Percentiles rank a stretch among this genome's conserved stretches.
phyloP scores from a whole-genome alignment of 2,797 vertebrate species.

The Remorina albescens region DNA sequence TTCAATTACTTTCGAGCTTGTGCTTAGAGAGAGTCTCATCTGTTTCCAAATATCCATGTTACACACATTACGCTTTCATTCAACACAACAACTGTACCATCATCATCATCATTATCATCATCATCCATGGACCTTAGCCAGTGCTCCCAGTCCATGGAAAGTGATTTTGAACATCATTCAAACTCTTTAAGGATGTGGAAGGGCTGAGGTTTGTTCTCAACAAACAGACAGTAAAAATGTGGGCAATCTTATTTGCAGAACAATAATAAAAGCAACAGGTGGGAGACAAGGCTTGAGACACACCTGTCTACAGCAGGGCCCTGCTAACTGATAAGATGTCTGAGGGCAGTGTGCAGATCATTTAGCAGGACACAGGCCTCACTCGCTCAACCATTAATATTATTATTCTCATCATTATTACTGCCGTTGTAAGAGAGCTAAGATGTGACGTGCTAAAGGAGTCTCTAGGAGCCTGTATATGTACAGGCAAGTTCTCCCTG shows the following conservation, averaged over 20 bases:
- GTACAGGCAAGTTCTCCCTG: no score
- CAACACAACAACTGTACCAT: background rate
- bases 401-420: background rate
- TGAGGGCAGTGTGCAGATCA: slow-evolving; percentile 71
- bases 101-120: slow-evolving; percentile 1
- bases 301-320: slow-evolving; percentile 79
- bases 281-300: slow-evolving; percentile 76
- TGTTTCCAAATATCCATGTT: background rate
- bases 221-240: slow-evolving; percentile 85
- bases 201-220: slow-evolving; percentile 70
- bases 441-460: no score
- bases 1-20: background rate
- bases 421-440: background rate
- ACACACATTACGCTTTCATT: background rate
- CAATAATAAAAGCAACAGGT: slow-evolving; percentile 88
- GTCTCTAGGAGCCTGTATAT: no score
- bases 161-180: slow-evolving; percentile 20
- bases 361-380: slow-evolving; percentile 39
- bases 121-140: background rate
- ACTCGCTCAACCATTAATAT: background rate
- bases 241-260: slow-evolving; percentile 77
- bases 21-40: background rate
- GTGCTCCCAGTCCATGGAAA: slow-evolving; percentile 14
- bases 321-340: slow-evolving; percentile 77
- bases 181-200: slow-evolving; percentile 41